Evolutionary conservation across 2,888 invertebrate species (phyloP), one percentile per base, ranked within the genome.

Genomic region (Drosophila testacea): DNA sequence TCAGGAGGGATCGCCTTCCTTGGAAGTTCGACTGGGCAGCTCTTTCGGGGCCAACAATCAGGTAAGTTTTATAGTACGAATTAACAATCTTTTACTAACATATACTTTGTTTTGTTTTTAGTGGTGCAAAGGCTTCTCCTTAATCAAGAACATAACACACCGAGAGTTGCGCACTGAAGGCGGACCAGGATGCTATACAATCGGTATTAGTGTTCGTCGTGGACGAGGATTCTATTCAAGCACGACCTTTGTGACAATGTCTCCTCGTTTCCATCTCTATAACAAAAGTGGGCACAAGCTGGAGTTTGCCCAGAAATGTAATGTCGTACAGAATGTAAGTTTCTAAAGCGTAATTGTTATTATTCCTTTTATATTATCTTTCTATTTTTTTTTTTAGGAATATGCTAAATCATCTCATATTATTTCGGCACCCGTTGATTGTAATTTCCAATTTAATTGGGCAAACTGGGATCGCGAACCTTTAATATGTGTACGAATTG

Each of bases 391-490:
- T 77, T 73, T 77, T n/a, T 13, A 91, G 91, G 83, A 86, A 9
- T 72, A 78, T 4, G 67, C 72, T n/a, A 81, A 86, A 36, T 48
- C 77, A 2, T 69, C 83, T 13, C 83, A 87, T 48, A 78, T 90
- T 92, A 94, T 98, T 90, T 95, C 95, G 66, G 96, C 98, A 1
- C 95, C 97, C 88, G 95, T 98, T 0, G 96, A 96, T 77, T 97
- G 97, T 91, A 96, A 96, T 92, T 95, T 98, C 93, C 97, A 99
- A 16, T 99, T 98, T 93, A 98, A 99, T 93, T 99, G 99, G 98
- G 96, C 98, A 55, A 95, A 97, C 73, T 94, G 96, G 83, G 98
- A 98, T 91, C 96, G 96, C 78, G 97, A 97, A 87, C 97, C 96
- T 89, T 93, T 98, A 86, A 94, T 99, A 51, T 98, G 98, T 93